Conservation (phyloP, 2,797 vertebrate genomes). For the Microctenopoma steveboyesi region DNA sequence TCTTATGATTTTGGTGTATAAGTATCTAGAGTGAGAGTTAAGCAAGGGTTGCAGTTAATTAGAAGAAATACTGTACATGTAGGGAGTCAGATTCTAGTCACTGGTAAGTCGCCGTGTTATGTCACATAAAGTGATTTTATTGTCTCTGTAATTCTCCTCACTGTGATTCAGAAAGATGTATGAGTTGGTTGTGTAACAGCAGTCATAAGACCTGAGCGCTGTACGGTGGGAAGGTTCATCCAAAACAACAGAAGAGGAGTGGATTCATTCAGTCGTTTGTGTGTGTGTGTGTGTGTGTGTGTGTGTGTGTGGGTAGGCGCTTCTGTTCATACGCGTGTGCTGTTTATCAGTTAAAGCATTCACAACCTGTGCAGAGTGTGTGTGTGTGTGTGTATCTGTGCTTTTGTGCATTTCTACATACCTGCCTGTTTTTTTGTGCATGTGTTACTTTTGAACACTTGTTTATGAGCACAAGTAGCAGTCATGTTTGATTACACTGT, state of each 20-base stretch:
- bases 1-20: not conserved
- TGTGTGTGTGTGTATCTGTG: not conserved
- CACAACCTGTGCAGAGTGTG: not conserved
- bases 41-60: not conserved
- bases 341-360: conserved; percentile 17
- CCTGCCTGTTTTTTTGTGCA: not conserved
- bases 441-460: not conserved
- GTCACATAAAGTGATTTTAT: not conserved
- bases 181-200: conserved; percentile 37
- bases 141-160: conserved; percentile 8
- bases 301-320: not conserved
- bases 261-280: conserved; percentile 15
- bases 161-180: conserved; percentile 36
- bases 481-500: accelerated
- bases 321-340: not conserved
- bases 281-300: not conserved
- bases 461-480: not conserved
- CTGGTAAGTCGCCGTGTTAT: not conserved
- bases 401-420: not conserved
- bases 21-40: not conserved
- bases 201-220: conserved; percentile 26
- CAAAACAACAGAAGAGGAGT: conserved; percentile 14
- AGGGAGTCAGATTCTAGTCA: not conserved
- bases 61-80: not conserved
- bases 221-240: conserved; percentile 16